These are phyloP conservation scores for Equus przewalskii DNA, from an alignment of 2,113 vertebrate genomes.

Conservation along the genomic window DNA sequence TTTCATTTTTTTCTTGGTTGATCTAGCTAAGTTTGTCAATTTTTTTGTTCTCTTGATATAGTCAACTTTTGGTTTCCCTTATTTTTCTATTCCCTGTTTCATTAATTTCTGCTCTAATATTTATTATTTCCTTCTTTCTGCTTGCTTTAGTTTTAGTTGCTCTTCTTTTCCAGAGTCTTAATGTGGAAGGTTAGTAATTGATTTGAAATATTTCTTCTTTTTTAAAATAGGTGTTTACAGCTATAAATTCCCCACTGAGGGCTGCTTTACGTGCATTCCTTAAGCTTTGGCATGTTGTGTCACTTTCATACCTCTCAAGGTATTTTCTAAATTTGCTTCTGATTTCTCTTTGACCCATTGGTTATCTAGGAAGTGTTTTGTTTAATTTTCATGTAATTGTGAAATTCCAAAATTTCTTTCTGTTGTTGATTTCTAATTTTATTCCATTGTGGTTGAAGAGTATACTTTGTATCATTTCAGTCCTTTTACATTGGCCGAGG, in stretches of 20 bases:
- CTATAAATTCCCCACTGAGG: not conserved
- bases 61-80: not conserved
- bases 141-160: not conserved
- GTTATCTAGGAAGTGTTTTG: not conserved
- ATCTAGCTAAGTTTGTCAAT: not conserved
- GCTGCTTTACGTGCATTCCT: not conserved
- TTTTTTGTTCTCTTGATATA: not conserved
- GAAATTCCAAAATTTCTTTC: not conserved
- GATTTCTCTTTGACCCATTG: not conserved
- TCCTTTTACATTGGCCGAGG: not conserved
- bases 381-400: not conserved
- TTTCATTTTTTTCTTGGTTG: not conserved
- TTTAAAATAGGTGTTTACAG: not conserved
- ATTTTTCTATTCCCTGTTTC: not conserved
- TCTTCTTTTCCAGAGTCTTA: not conserved
- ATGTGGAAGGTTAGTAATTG: not conserved
- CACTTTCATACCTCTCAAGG: not conserved
- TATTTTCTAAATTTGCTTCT: not conserved
- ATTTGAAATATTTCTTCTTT: not conserved
- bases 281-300: not conserved
- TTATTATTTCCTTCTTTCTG: not conserved
- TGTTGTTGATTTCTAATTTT: slow-evolving; percentile 8
- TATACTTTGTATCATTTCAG: not conserved
- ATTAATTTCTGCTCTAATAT: not conserved
- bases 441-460: not conserved